Evolutionary conservation across 1,140 invertebrate species (phyloP), one percentile per base, ranked within the genome.

Genomic region (Scaptomyza pallida): DNA sequence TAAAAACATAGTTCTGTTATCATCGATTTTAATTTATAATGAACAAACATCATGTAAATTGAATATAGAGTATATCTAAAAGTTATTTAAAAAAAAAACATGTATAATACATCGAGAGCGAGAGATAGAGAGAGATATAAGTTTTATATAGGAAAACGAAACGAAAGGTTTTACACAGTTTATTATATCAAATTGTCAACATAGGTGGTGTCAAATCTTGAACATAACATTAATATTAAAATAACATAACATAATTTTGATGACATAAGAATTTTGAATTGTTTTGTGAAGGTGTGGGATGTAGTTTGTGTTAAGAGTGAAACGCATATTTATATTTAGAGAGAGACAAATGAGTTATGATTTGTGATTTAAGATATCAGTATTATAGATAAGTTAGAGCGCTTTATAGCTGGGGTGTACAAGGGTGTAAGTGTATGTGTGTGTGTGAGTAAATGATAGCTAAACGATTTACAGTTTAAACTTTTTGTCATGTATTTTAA

Each of bases 221-320:
- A 73, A 73, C 57, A 70, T 63, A 74, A 74, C 71, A 62, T 64
- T 71, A 71, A 71, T 45, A 65, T 62, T 51, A 65, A 71, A 30
- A 43, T 74, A 74, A 63, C 60, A 52, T 63, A 63, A 74, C 52
- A 63, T 67, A 74, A 74, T 74, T 70, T 70, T 70, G 51, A 56
- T 70, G 57, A 52, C 52, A 62, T 70, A 70, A 74, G 56, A 67
- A 17, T 62, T 63, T 65, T 30, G 8, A 63, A 47, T 47, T 30
- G 43, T 55, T 33, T 48, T 47, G 54, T 54, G 43, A 61, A 57
- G 59, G 51, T 68, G 41, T 44, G 2, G 30, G 12, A 30, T 19
- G 54, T 65, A 15, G 41, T 35, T 15, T 47, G 47, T 56, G 37
- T 51, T 26, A 33, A 19, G 19, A 33, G 63, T 54, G 54, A 61